A percentile compares a stretch with the other conserved stretches of the same genome.
Conservation (phyloP, 2,797 vertebrate genomes). For the Hozukius guyotensis region DNA sequence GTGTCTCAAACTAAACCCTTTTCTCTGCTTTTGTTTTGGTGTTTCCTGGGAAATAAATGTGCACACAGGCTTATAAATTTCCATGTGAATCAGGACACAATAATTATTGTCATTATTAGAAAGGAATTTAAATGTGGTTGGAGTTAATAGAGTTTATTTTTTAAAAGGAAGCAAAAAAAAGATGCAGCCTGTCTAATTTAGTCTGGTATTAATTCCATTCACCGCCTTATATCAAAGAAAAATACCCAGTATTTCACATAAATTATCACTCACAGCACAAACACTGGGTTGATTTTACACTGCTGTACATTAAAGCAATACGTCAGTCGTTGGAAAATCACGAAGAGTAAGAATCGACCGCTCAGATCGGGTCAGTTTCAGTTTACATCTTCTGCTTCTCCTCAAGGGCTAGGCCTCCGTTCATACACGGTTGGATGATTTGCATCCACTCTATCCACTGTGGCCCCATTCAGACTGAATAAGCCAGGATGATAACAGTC, state of each 20-base stretch:
- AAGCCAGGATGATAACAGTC: slow-evolving; percentile 47
- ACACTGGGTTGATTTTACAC: background rate
- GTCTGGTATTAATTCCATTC: background rate
- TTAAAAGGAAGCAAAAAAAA: background rate
- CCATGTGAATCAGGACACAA: slow-evolving; percentile 1
- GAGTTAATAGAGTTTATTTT: background rate
- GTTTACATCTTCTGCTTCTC: slow-evolving; percentile 44
- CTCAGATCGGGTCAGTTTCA: slow-evolving; percentile 43
- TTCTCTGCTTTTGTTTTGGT: slow-evolving; percentile 38
- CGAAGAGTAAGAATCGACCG: slow-evolving; percentile 13
- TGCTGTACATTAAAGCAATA: background rate
- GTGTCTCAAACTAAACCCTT: slow-evolving; percentile 23
- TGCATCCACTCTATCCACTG: slow-evolving; percentile 50
- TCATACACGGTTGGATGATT: slow-evolving; percentile 51
- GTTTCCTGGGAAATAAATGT: slow-evolving; percentile 11
- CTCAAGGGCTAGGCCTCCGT: slow-evolving; percentile 34
- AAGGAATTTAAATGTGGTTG: background rate
- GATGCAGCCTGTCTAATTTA: background rate
- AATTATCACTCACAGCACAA: background rate
- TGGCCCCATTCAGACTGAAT: slow-evolving; percentile 54
- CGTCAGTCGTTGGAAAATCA: slow-evolving; percentile 4
- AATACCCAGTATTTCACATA: background rate
- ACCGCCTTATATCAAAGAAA: background rate
- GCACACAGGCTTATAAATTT: background rate
- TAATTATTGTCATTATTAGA: slow-evolving; percentile 15